A percentile compares a stretch with the other conserved stretches of the same genome.
Evolutionary conservation across 2,113 vertebrate genomes (phyloP).

Genomic region (Dendrocopos noguchii): DNA sequence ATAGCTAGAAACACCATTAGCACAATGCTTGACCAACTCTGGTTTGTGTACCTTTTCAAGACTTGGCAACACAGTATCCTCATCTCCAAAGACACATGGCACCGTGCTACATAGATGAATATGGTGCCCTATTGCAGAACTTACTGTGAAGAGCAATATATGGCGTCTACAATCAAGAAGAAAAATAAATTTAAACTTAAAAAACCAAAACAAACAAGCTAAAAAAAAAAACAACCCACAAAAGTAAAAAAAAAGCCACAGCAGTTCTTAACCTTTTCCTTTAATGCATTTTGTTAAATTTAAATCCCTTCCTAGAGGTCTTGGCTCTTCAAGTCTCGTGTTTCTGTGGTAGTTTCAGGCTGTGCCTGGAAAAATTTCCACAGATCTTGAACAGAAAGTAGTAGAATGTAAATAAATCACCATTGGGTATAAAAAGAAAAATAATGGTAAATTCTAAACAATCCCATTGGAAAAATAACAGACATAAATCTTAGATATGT

Average conservation of each 20-base stretch:
- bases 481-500: no score
- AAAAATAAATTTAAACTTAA: not conserved
- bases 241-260: not conserved
- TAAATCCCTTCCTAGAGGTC: not conserved
- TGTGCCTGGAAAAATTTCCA: no score
- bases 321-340: not conserved
- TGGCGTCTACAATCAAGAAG: constrained; percentile 78
- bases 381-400: no score
- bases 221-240: no score
- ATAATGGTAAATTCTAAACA: no score
- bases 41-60: constrained; percentile 81
- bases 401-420: no score
- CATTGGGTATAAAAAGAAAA: no score
- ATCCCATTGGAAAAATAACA: no score
- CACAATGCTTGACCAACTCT: not conserved
- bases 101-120: constrained; percentile 85
- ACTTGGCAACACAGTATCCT: constrained; percentile 83
- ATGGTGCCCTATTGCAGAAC: constrained; percentile 79
- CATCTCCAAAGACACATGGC: constrained; percentile 87
- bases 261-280: not conserved
- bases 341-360: no score
- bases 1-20: not conserved
- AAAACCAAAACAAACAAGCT: no score
- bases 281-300: not conserved
- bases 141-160: constrained; percentile 77